Base-by-base conservation (phyloP, 2,113 vertebrate species). In the Triplophysa siluroides region DNA sequence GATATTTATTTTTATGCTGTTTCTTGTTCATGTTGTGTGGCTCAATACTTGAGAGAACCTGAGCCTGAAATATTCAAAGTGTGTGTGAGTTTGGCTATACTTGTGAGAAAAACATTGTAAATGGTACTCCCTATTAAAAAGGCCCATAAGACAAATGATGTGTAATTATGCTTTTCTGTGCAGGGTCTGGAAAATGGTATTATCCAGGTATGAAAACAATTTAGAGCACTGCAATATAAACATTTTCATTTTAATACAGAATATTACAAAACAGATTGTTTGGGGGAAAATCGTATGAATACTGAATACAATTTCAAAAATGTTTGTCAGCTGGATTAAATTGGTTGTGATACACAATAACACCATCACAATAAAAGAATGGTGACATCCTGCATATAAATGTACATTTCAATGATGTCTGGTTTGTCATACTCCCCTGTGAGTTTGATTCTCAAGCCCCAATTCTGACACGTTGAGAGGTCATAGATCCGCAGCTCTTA, bases 371-470 rank as follows among this genome's bases (percentile, higher is more conserved):
- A 43, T 41, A 14, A 74, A 56, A 29, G 63, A 60, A 9, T 2
- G 11, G 33, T 47, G 65, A 33, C 19, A 77, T 56, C 64, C 21
- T 45, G 18, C 33, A 26, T 56, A 33, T n/a, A 54, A 33, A 71
- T 54, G 47, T 18, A 60, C 61, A 80, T 79, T 60, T 56, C 47
- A 68, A 18, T 71, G 60, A 60, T 47, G 29, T 76, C 62, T 67
- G 33, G 58, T 9, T 67, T 79, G 63, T 58, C 67, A 60, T 58
- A 41, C 64, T 18, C 7, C 47, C 26, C 12, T 33, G n/a, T 43
- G 16, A 43, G 43, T 67, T 54, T 45, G 23, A 54, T 67, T 77
- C 43, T 72, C 68, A 77, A 50, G 14, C 62, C 64, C 29, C 67
- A 18, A 21, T 29, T 67, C 11, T 23, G 67, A 21, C n/a, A 21